phyloP scores from a whole-genome alignment of 2,113 vertebrate genomes.

The Notiomystis cincta region DNA sequence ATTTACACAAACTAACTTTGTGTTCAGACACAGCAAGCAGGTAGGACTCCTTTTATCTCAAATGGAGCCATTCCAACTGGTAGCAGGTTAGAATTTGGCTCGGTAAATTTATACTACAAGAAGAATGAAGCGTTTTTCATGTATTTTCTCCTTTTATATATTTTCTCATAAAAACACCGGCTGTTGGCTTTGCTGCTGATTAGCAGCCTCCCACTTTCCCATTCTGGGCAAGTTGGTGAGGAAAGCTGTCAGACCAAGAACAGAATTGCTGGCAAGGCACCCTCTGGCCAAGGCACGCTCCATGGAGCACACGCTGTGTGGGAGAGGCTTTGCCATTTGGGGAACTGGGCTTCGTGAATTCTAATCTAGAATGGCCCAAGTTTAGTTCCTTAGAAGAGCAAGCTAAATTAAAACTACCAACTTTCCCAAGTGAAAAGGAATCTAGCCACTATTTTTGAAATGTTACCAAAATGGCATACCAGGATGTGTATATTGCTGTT shows the following conservation, averaged over 20 bases:
- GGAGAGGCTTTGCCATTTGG: background rate
- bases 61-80: background rate
- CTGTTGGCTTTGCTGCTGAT: constrained; percentile 31
- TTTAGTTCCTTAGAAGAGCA: background rate
- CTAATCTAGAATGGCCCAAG: background rate
- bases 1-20: background rate
- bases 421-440: background rate
- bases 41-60: background rate
- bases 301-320: background rate
- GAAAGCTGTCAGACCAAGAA: constrained; percentile 35
- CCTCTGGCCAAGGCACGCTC: background rate
- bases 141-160: background rate
- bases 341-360: background rate
- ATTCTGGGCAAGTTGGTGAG: background rate
- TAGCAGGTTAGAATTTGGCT: background rate
- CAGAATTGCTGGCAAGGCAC: background rate
- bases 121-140: background rate
- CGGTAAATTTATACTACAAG: background rate
- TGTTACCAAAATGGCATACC: background rate
- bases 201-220: constrained; percentile 20
- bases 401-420: constrained; percentile 21
- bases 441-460: background rate
- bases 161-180: background rate
- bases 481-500: background rate
- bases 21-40: background rate